Base-by-base conservation (phyloP, 2,888 invertebrate species). In the Tholera decimalis region DNA sequence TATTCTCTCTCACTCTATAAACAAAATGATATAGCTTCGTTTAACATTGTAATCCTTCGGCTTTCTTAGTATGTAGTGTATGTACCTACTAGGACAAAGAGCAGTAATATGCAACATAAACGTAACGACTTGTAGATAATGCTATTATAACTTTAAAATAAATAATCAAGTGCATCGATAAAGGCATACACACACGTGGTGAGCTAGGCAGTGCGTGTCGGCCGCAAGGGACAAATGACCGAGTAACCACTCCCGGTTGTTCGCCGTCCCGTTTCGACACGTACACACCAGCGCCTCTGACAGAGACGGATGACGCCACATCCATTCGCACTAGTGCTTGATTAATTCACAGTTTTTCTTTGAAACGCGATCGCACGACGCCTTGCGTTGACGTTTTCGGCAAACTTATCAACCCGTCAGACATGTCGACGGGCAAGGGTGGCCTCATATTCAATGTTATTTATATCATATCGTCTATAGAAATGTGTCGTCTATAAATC, bases 271-370 rank as follows among this genome's bases (percentile, higher is more conserved):
- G 84, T 86, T 91, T 87, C 80, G 83, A 86, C 89, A 80, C 85
- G 79, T 83, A 84, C 77, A 78, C 79, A 80, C 80, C 83, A 79
- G 60, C 82, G 74, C 77, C 88, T 83, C 86, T 88, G 92, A 93
- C 90, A 91, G 90, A 93, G 93, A 94, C 85, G 85, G 88, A 92
- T 90, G 86, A 86, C 73, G 71, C 83, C 81, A 85, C 88, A 88
- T 88, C 89, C 90, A 92, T 90, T 90, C 90, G 89, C 90, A 87
- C 88, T 89, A 89, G 89, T 84, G 88, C 84, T 88, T 93, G 91
- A 92, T 94, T 93, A 93, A 93, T 93, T 93, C 93, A 92, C 89
- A 90, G 91, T 92, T 93, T 94, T 94, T 94, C 90, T 90, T 90
- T 91, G 91, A 89, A 92, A 90, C 88, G 87, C 88, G 88, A 89